phyloP scores from a whole-genome alignment of 2,888 invertebrate genomes.

The Ornithoptera priamus region DNA sequence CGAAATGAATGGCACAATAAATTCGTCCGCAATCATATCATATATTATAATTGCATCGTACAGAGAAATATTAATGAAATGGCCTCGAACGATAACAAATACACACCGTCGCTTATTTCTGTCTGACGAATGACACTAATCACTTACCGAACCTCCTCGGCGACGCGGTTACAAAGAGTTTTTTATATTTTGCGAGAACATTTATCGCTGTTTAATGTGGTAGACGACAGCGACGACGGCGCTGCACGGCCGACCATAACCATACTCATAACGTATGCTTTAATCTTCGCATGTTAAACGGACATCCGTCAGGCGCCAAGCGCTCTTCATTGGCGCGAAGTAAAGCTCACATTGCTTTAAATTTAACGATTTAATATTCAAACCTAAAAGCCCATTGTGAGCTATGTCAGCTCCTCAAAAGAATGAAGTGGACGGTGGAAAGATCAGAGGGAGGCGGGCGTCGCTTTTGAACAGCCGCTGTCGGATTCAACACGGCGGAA shows the following conservation, averaged over 20 bases:
- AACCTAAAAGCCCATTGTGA: conserved; percentile 38
- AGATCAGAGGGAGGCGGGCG: conserved; percentile 56
- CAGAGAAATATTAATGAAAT: conserved; percentile 31
- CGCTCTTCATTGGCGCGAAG: conserved; percentile 36
- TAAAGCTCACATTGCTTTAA: conserved; percentile 36
- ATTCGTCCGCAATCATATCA: conserved; percentile 24
- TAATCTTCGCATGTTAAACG: conserved; percentile 57
- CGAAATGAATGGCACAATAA: conserved; percentile 19
- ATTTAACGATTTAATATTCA: conserved; percentile 18
- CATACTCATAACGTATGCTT: conserved; percentile 47
- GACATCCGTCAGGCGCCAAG: conserved; percentile 58
- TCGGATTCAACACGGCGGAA: conserved; percentile 52
- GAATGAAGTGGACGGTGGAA: conserved; percentile 50
- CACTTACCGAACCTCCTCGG: conserved; percentile 49
- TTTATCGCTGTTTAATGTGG: conserved; percentile 69
- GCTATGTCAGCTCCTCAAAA: conserved; percentile 38
- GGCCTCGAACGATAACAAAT: conserved; percentile 32
- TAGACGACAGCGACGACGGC: conserved; percentile 54
- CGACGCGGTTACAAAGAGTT: conserved; percentile 34
- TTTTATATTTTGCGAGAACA: conserved; percentile 49
- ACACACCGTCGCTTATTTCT: conserved; percentile 40
- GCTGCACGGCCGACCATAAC: conserved; percentile 54
- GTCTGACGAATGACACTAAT: conserved; percentile 44
- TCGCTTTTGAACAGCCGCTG: conserved; percentile 52
- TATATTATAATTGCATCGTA: conserved; percentile 26